Evolutionary conservation across 2,113 vertebrate genomes (phyloP).

Genomic region (Probosciger aterrimus): DNA sequence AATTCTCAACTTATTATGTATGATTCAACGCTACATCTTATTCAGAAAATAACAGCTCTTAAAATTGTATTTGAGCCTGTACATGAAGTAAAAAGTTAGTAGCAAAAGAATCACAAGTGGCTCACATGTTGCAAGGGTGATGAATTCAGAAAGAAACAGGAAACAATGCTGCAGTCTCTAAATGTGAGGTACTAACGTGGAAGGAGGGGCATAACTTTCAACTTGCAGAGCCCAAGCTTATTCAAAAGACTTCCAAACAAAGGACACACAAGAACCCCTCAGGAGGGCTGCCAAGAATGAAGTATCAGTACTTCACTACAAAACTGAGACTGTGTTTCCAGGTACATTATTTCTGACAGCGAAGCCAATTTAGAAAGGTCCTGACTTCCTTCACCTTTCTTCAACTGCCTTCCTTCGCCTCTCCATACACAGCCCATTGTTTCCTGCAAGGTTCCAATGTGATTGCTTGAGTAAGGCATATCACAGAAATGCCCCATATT

Average conservation of each 20-base stretch:
- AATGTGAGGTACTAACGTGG: slow-evolving; percentile 25
- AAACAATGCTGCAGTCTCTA: slow-evolving; percentile 30
- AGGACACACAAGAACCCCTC: not conserved
- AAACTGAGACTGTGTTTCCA: not conserved
- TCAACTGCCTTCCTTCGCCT: not conserved
- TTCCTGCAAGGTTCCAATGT: not conserved
- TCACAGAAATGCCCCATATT: not conserved
- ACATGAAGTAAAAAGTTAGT: not conserved
- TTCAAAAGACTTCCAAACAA: slow-evolving; percentile 15
- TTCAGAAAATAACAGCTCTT: not conserved
- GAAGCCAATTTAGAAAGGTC: not conserved
- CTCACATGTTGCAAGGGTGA: slow-evolving; percentile 27
- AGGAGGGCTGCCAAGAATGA: not conserved
- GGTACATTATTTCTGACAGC: not conserved
- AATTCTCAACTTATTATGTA: not conserved
- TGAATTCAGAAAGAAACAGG: slow-evolving; percentile 40
- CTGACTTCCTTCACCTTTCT: not conserved
- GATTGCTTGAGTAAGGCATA: not conserved
- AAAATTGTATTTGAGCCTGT: not conserved
- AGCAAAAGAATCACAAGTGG: not conserved
- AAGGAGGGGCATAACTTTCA: slow-evolving; percentile 14
- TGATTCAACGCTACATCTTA: not conserved
- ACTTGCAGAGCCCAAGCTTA: not conserved
- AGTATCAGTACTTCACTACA: not conserved
- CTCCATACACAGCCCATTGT: not conserved